Percentiles rank a stretch among this genome's conserved stretches.
These are phyloP conservation scores for Drosophila fungiperda DNA, from an alignment of 2,888 invertebrate genomes.

Conservation along the genomic window DNA sequence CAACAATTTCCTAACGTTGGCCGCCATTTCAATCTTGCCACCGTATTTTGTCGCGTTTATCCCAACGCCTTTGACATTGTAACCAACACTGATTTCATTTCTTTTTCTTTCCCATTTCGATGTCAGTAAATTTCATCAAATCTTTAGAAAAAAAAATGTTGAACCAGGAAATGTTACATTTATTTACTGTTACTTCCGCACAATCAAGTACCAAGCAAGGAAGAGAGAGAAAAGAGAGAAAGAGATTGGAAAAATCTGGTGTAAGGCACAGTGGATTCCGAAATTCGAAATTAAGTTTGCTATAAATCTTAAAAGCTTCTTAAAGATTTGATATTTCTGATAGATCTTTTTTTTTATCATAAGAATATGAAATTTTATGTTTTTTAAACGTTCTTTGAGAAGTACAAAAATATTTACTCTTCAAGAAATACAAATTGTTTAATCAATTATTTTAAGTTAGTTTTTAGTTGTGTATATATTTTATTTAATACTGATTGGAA, in stretches of 20 bases:
- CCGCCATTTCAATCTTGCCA: conserved; percentile 39
- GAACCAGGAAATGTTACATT: conserved; percentile 43
- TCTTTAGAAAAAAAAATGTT: conserved; percentile 8
- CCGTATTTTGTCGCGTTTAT: conserved; percentile 37
- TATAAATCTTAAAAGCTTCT: background rate
- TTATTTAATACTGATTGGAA: background rate
- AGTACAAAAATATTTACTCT: background rate
- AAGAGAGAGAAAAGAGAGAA: background rate
- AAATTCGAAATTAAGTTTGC: background rate
- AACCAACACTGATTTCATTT: conserved; percentile 55
- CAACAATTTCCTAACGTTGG: conserved; percentile 64
- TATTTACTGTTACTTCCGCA: conserved; percentile 26
- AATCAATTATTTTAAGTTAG: background rate
- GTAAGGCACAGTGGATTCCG: background rate
- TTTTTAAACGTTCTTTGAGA: background rate
- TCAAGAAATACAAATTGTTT: background rate
- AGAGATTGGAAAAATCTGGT: background rate
- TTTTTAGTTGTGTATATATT: background rate
- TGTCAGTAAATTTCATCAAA: conserved; percentile 19
- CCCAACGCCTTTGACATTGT: conserved; percentile 63
- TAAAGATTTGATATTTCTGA: background rate
- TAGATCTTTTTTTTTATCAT: too few species aligned
- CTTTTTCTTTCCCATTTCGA: conserved; percentile 4
- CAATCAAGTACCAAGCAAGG: background rate
- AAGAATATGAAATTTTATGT: accelerated